Evolutionary conservation across 2,888 invertebrate species (phyloP), one percentile per base, ranked within the genome.

Genomic region (Melanophora roralis): DNA sequence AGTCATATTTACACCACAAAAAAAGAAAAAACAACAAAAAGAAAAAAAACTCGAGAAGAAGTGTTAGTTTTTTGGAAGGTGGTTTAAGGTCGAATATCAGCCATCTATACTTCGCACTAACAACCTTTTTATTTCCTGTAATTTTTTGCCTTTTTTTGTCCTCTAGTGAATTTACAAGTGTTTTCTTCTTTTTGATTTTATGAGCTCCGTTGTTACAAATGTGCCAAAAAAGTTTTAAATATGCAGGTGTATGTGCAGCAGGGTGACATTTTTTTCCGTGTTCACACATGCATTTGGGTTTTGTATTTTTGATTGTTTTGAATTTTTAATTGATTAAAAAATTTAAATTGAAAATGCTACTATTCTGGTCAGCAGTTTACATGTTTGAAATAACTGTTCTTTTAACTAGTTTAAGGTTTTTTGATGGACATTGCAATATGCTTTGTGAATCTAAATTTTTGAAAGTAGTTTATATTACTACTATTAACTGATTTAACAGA

Each of bases 11-110:
- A 45, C 16, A 16, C 6, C 14, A 40, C 16, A 43, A 8, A 0
- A 7, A 16, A n/a, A 14, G 8, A 14, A 6, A 14, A 4, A 3
- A 5, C 6, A 27, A 23, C 16, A n/a, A 16, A 21, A 21, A 47
- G 6, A 16, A 23, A n/a, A 27, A n/a, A 9, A 32, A 45, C 8
- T 34, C 12, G 12, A 19, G 14, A 6, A 27, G 40, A 40, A 32
- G 16, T 59, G n/a, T 12, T 51, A 9, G 34, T 40, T 34, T 43
- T 51, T 11, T n/a, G n/a, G n/a, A 23, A 34, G 32, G 40, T 43
- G 21, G 45, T 32, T 36, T 36, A 62, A 72, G 71, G 51, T 43
- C 43, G 34, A 34, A 14, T 36, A 62, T 14, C 36, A 16, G 51
- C 14, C 19, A 40, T 51, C 32, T 49, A 23, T 40, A 5, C 2